These are phyloP conservation scores for Strigops habroptila DNA, from an alignment of 2,113 vertebrate species.

Conservation along the genomic window DNA sequence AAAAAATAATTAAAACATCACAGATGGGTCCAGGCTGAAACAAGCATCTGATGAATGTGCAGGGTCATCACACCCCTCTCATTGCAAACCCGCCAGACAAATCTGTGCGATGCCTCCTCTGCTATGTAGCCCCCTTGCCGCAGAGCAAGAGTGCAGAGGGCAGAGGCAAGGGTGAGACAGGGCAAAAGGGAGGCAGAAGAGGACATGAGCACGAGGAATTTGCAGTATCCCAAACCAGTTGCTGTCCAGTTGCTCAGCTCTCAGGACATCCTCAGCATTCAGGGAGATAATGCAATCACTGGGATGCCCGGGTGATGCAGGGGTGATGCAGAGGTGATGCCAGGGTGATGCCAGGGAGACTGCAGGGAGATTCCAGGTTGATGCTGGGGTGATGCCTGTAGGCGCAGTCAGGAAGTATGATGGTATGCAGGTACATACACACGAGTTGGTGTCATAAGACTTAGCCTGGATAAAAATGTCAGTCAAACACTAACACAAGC, in stretches of 20 bases:
- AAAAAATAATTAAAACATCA: conserved; percentile 20
- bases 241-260: not conserved
- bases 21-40: conserved; percentile 46
- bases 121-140: not conserved
- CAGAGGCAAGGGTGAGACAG: not conserved
- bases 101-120: not conserved
- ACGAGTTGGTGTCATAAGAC: not conserved
- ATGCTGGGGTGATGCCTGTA: not conserved
- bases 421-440: not conserved
- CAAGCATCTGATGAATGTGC: conserved; percentile 13
- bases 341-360: not conserved
- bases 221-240: not conserved
- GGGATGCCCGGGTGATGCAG: not conserved
- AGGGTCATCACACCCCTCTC: conserved; percentile 22
- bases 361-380: too few relatives aligned
- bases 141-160: not conserved
- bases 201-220: not conserved
- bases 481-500: not conserved
- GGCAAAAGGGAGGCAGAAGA: not conserved
- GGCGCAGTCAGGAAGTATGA: not conserved
- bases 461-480: not conserved
- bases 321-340: not conserved
- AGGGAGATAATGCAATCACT: not conserved
- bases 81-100: not conserved
- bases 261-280: not conserved